These are phyloP conservation scores for Zeugodacus cucurbitae DNA, from an alignment of 1,140 invertebrate genomes.

Conservation along the genomic window DNA sequence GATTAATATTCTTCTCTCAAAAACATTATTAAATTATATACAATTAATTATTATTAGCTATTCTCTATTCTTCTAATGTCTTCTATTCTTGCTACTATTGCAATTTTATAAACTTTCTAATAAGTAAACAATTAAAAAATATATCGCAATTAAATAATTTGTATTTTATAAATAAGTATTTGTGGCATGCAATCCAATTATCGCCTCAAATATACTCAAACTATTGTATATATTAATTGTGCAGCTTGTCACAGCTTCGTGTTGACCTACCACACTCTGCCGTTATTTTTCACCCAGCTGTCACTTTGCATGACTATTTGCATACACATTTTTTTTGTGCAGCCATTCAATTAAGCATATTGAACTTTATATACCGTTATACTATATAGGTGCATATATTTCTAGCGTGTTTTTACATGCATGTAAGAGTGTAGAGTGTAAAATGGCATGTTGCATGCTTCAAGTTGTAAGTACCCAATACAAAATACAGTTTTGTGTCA, in stretches of 20 bases:
- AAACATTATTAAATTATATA: no score
- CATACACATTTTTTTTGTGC: neutral
- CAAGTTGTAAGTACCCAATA: neutral
- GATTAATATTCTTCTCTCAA: no score
- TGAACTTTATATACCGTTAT: neutral
- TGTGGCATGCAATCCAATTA: constrained; percentile 14
- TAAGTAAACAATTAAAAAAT: no score
- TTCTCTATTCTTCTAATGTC: no score
- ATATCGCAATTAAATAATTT: no score
- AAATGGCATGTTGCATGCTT: constrained; percentile 14
- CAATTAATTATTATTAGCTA: no score
- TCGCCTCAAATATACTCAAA: neutral
- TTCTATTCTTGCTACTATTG: no score
- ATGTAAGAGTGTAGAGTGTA: constrained; percentile 11
- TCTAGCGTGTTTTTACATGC: neutral
- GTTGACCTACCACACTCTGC: neutral
- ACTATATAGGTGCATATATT: neutral
- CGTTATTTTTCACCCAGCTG: neutral
- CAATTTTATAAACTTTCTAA: no score
- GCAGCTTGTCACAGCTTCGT: neutral
- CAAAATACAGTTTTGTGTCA: constrained; percentile 18
- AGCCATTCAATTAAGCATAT: neutral
- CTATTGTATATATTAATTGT: neutral
- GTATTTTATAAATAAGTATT: neutral
- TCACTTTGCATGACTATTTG: neutral